Evolutionary conservation across 2,888 invertebrate genomes (phyloP), one percentile per base, ranked within the genome.

Genomic region (Siphonodentalium dalli): DNA sequence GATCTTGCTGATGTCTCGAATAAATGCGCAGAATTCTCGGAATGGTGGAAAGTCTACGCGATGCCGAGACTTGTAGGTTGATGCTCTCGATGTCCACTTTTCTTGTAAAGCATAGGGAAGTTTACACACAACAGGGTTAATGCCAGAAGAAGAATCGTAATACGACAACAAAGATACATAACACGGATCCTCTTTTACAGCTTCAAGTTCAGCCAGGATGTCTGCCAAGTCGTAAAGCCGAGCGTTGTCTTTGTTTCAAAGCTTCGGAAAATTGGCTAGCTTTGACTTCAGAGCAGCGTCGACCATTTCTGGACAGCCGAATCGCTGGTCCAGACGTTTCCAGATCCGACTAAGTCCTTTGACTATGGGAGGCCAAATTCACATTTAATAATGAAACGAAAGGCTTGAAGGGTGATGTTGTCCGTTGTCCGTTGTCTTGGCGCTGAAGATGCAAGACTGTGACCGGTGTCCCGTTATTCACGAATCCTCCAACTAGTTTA

Each of bases 181-280:
- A 9, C 37, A 28, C 7, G 47, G 21, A 39, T 59, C 31, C n/a
- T 39, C 46, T 21, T 56, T 59, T 13, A 42, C 11, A 11, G 23
- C 24, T 26, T 55, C 34, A 33, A 55, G 50, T 34, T 58, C 43
- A 13, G 41, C n/a, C 11, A 54, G 20, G 33, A 58, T 34, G 40
- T 60, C 60, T 3, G 45, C 13, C n/a, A 60, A 29, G 15, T 59
- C 59, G 28, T 52, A 59, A 7, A 59, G 47, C 24, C n/a, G 45
- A 26, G 26, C 35, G 23, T 13, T 53, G 21, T 60, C 57, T 40
- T 57, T 42, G 9, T 24, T 29, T 11, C 39, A 39, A 6, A 57
- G 28, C 26, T 13, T 38, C n/a, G 53, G 57, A 37, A 60, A 54
- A n/a, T 39, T 39, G 11, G 29, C 26, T 18, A 57, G 28, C n/a